Evolutionary conservation across 2,113 vertebrate genomes (phyloP).

Genomic region (Stegostoma tigrinum): DNA sequence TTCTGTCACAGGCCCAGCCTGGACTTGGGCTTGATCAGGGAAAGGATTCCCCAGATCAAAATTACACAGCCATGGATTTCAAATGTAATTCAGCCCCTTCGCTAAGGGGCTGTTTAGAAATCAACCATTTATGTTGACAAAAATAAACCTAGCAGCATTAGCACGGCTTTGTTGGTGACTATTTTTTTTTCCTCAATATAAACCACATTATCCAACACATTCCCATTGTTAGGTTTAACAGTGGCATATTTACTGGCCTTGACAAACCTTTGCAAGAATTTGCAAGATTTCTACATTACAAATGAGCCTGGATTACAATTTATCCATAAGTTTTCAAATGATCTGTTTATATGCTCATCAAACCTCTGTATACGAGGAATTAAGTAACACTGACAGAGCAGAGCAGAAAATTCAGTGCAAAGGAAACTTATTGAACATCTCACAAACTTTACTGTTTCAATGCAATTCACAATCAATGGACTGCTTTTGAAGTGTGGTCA

Average conservation of each 20-base stretch:
- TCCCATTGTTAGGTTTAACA: not conserved
- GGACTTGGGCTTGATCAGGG: not conserved
- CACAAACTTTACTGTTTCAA: not conserved
- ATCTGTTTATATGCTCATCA: constrained; percentile 5
- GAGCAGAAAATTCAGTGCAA: not conserved
- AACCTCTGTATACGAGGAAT: not conserved
- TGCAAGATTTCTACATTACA: not conserved
- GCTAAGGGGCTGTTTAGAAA: not conserved
- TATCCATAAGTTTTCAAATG: not conserved
- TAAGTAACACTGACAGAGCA: no score
- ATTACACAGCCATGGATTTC: not conserved
- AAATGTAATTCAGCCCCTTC: not conserved
- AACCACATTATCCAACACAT: not conserved
- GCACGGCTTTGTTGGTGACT: not conserved
- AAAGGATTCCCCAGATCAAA: not conserved
- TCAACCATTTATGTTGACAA: not conserved
- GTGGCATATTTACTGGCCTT: not conserved
- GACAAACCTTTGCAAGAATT: not conserved
- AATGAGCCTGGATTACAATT: not conserved
- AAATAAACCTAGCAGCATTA: not conserved
- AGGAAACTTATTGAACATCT: not conserved
- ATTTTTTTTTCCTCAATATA: not conserved
- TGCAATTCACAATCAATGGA: no score
- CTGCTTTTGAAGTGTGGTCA: no score
- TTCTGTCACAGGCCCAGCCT: not conserved